These are phyloP conservation scores for Chloroceryle amazona DNA, from an alignment of 2,797 vertebrate species.

Conservation along the genomic window DNA sequence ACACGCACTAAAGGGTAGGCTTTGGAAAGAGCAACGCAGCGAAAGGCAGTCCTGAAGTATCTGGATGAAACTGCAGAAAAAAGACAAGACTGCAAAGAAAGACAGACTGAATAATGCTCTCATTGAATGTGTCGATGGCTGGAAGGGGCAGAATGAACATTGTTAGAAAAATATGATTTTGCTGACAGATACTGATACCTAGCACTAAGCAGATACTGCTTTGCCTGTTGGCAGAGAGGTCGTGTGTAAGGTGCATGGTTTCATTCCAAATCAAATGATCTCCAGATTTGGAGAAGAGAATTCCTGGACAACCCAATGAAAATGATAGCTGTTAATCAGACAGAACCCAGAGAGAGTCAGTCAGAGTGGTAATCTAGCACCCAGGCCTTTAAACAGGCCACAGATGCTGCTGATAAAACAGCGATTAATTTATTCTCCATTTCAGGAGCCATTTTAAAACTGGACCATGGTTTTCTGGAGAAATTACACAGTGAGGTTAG, in stretches of 20 bases:
- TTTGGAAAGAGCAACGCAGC: neutral
- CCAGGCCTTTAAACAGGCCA: neutral
- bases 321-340: neutral
- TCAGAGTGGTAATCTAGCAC: neutral
- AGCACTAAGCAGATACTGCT: neutral
- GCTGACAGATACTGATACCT: neutral
- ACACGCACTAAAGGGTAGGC: rapidly evolving
- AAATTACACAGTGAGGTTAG: neutral
- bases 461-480: rapidly evolving
- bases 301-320: neutral
- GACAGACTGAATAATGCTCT: neutral
- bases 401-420: neutral
- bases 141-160: neutral
- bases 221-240: neutral
- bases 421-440: neutral
- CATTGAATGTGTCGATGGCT: neutral
- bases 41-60: neutral
- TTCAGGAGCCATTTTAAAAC: neutral
- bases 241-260: rapidly evolving
- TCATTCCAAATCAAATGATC: neutral
- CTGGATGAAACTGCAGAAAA: neutral
- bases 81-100: neutral
- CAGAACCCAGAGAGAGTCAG: neutral
- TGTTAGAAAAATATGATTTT: rapidly evolving
- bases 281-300: neutral